Evolutionary conservation across 2,888 invertebrate species (phyloP), one percentile per base, ranked within the genome.

Genomic region (Rhaphigaster nebulosa): DNA sequence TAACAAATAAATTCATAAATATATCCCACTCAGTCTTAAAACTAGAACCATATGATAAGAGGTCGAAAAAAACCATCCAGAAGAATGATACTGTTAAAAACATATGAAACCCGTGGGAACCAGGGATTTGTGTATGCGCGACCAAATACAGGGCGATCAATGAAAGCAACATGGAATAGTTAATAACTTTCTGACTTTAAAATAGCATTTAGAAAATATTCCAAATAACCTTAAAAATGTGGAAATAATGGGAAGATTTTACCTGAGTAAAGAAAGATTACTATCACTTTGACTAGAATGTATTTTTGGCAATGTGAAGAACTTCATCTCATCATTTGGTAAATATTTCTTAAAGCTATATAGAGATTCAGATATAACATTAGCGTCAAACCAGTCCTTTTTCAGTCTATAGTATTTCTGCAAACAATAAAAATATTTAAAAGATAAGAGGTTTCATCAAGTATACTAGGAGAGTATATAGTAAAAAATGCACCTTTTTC

Each of bases 301-400:
- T 45, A 84, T 50, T 84, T 84, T 84, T n/a, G 84, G 84, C 4
- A 84, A 84, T 84, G 41, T 5, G 50, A 84, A 84, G 13, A 84
- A 84, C 45, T 84, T 84, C 45, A 84, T 84, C 0, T 87, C 87
- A 34, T 87, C 54, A 54, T 15, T n/a, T 29, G 87, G 54, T 56
- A 87, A 87, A 54, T 87, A 87, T 38, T 87, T 38, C 18, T 87
- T 54, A 38, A 54, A 4, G 13, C 29, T 87, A 54, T 34, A 8
- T 87, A 87, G 34, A 54, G 41, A 87, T 87, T 41, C 18, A 29
- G 56, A 54, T 54, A 87, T 34, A 6, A 34, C 56, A 12, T 34
- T 23, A 87, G 87, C 10, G 23, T 87, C 56, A 87, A 87, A 87
- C 87, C 87, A 87, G 23, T 84, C 34, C n/a, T 84, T 84, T 84